Base-by-base conservation (phyloP, 2,113 vertebrate species). In the Theropithecus gelada region DNA sequence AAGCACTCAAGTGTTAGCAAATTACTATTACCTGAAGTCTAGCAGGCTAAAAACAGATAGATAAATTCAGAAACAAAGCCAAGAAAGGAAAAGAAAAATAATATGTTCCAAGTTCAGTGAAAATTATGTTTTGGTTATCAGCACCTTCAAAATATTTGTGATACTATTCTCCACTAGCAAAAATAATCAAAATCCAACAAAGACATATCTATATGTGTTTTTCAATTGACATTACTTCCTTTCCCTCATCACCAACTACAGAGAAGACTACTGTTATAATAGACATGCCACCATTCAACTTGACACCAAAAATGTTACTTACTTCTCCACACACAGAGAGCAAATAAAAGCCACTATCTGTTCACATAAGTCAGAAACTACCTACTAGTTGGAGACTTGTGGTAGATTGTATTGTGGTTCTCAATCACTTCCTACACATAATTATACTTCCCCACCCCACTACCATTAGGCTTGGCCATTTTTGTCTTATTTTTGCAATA, bases 51-150 rank as follows among this genome's bases (percentile, higher is more conserved):
- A 22, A 16, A 12, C 22, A 66, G 23, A 38, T 1, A 75, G 23
- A 90, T 50, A 93, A 45, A 93, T 64, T 85, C n/a, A 81, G 64
- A 92, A 76, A 48, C 55, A 96, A 90, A 81, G 88, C 27, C 38
- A 95, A 80, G 25, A 50, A 86, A 48, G 11, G 14, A 55, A 88
- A 94, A 13, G 5, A 75, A n/a, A 48, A 27, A 66, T 35, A 38
- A 11, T 32, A 66, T 12, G 50, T 32, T n/a, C 25, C 20, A 45
- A 68, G 57, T 75, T 48, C 97, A 73, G 66, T 75, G 40, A 64
- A 92, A 94, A 55, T 81, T n/a, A 72, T 40, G 35, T 88, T 78
- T 52, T 50, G 0, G 87, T 76, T 88, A 57, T 64, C 83, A 52
- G 76, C 35, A 8, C 72, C 72, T 68, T 59, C 76, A 12, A 12